Evolutionary conservation across 2,888 invertebrate genomes (phyloP), one percentile per base, ranked within the genome.

Genomic region (Aricia artaxerxes): DNA sequence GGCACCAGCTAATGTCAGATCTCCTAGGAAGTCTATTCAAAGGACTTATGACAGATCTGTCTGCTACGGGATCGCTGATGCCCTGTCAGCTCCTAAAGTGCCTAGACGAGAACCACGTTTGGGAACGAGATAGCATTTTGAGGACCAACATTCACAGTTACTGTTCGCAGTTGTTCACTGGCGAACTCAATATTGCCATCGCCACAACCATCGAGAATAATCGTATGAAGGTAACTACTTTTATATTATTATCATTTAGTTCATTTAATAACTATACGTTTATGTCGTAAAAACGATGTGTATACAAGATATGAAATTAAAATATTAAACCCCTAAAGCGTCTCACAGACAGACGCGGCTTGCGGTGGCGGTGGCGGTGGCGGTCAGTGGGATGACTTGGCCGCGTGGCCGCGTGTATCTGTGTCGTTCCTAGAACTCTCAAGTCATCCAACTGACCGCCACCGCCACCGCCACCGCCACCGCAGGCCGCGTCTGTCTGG

Each of bases 31-130:
- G 92, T 72, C 84, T 94, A 61, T 94, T 94, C 73, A 83, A 87
- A 4, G 94, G 94, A 0, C 83, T 94, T 76, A 92, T 91, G 82
- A 79, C 86, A 0, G 93, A 94, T 83, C 81, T 94, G 72, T 85
- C 85, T 0, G 86, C 81, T 1, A 81, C 86, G 0, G 88, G 88
- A 0, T 77, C 83, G 0, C 81, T 86, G 73, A 93, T 94, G 93
- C 92, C 94, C 0, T 94, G 94, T 81, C 89, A 91, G 79, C 82
- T 93, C 78, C 84, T 94, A 1, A 93, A 93, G 82, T 94, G 94
- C 76, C 86, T 94, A 7, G 93, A 94, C 64, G 94, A 94, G 79
- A 87, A 85, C 69, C 93, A 94, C 80, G 92, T 89, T 80, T 94
- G 94, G 94, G 93, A 93, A 69, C 86, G 87, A 35, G 79, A 88